A percentile compares a stretch with the other conserved stretches of the same genome.
Evolutionary conservation across 2,797 vertebrate genomes (phyloP).

Genomic region (Meriones psammophilus): DNA sequence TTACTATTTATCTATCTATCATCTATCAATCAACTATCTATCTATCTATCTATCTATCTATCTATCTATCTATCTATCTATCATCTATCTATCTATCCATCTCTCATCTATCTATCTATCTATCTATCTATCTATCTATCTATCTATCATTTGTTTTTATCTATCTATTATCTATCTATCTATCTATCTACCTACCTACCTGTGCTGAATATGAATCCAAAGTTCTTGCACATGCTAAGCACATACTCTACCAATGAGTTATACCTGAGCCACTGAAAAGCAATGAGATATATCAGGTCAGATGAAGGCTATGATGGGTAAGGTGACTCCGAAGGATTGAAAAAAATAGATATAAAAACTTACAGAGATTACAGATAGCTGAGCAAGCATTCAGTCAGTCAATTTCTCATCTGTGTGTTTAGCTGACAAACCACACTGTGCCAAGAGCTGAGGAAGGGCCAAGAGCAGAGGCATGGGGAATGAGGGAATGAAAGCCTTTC

Average conservation of each 20-base stretch:
- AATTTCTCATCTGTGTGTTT: neutral
- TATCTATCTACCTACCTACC: neutral
- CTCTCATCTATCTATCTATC: neutral
- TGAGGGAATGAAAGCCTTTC: fast-evolving
- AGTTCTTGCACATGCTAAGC: neutral
- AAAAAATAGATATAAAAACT: neutral
- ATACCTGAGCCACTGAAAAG: neutral
- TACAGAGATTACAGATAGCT: neutral
- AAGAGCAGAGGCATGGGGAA: neutral
- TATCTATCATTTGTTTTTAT: neutral
- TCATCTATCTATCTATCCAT: neutral
- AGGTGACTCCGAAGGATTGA: neutral
- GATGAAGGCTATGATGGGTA: neutral
- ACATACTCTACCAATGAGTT: neutral
- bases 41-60: neutral
- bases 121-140: neutral
- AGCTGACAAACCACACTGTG: neutral
- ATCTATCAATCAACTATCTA: neutral
- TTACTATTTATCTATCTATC: neutral
- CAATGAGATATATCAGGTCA: neutral
- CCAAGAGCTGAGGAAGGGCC: neutral
- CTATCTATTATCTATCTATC: neutral
- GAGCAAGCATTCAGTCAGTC: neutral
- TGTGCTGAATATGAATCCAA: neutral
- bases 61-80: neutral